Conservation (phyloP, 1,140 invertebrate species). For the Euura saliciscinereae region DNA sequence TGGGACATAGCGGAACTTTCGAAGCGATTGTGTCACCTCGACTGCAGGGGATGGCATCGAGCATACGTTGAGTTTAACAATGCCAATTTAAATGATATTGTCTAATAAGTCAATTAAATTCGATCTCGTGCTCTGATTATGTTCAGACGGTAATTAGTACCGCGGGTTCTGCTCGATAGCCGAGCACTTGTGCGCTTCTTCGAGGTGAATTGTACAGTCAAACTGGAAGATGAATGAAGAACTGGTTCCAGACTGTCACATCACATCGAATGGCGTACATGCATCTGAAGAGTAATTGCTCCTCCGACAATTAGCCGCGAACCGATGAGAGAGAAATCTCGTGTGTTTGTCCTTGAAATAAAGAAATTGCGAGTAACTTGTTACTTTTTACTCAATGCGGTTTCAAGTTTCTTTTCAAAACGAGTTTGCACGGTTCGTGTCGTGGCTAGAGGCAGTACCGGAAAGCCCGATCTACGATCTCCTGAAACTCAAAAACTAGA, state of each 20-base stretch:
- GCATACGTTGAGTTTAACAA: too few relatives aligned
- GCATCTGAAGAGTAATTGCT: neutral
- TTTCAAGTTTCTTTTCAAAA: neutral
- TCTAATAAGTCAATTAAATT: too few relatives aligned
- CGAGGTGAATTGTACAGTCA: too few relatives aligned
- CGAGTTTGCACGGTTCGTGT: neutral
- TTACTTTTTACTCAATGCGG: too few relatives aligned
- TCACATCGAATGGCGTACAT: neutral
- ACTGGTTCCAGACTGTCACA: neutral
- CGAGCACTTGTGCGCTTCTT: too few relatives aligned
- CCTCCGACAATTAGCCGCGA: neutral
- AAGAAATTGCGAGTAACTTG: neutral
- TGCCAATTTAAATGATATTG: too few relatives aligned
- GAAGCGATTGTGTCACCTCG: conserved; percentile 23
- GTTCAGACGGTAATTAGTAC: too few relatives aligned
- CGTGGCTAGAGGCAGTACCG: too few relatives aligned
- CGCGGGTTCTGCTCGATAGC: too few relatives aligned
- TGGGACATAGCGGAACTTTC: conserved; percentile 54
- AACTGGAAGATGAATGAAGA: neutral
- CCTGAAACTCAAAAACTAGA: neutral
- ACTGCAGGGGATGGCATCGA: too few relatives aligned
- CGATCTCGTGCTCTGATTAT: too few relatives aligned
- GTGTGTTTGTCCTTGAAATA: conserved; percentile 1
- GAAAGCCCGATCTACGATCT: too few relatives aligned
- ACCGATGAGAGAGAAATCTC: neutral